Evolutionary conservation across 2,797 vertebrate genomes (phyloP).

Genomic region (Ispidina lecontei): DNA sequence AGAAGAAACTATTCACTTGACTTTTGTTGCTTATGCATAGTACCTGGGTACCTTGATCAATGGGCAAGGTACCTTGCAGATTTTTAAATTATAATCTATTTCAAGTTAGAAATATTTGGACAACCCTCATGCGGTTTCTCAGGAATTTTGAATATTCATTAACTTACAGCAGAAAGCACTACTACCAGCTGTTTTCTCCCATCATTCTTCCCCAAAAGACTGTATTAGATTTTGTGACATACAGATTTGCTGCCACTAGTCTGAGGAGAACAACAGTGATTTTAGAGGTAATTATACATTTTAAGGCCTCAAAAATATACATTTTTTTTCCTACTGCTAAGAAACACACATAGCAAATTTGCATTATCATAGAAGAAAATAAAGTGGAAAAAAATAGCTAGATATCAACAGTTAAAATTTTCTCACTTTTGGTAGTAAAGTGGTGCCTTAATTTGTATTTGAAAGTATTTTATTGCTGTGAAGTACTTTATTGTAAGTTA

Average conservation of each 20-base stretch:
- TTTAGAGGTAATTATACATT: background rate
- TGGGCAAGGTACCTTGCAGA: background rate
- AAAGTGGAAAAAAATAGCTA: background rate
- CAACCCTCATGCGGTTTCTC: background rate
- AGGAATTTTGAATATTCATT: background rate
- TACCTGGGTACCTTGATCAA: background rate
- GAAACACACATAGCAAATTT: background rate
- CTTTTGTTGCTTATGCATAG: background rate
- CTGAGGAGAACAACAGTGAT: background rate
- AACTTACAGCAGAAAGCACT: background rate
- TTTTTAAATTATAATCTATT: background rate
- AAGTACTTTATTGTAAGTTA: background rate
- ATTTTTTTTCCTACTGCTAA: background rate
- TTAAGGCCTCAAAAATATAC: background rate
- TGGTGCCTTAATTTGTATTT: background rate
- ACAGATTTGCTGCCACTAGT: background rate
- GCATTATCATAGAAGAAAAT: background rate
- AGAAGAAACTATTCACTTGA: background rate
- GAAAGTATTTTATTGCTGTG: background rate
- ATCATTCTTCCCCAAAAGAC: background rate
- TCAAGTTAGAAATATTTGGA: background rate
- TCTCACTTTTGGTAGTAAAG: background rate
- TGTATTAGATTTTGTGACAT: background rate
- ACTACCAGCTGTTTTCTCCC: background rate
- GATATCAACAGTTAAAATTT: background rate